Evolutionary conservation across 2,888 invertebrate species (phyloP), one percentile per base, ranked within the genome.

Genomic region (Sphecodes monilicornis): DNA sequence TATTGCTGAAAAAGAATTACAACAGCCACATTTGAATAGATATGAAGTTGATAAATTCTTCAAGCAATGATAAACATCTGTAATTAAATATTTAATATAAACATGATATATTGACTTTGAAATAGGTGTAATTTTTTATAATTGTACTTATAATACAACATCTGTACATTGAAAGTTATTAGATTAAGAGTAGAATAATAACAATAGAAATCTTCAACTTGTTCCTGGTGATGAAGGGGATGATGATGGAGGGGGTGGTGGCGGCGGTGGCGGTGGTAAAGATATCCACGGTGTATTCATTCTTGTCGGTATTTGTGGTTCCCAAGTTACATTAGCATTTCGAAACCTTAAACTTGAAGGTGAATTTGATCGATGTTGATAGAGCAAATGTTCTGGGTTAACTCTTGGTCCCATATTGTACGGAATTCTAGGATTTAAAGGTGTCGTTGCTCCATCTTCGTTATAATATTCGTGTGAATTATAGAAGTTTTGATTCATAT

Each of bases 1-100:
- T 6, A 95, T 96, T 88, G 97, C 98, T 0, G 95, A 96, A 32
- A 89, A 95, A 46, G 94, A 95, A 69, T 95, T 98, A 70, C 96
- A 97, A 8, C 93, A 95, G 76, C 94, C 96, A 18, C 95, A 96
- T 72, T 95, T 95, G 90, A 89, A 92, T 72, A 91, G 93, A 84
- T 95, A 96, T 80, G 96, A 96, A 93, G 91, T 91, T 54, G 94
- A 97, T 91, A 90, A 93, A 26, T 97, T 96, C 94, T 97, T 97
- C 18, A 64, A 36, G 13, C 39, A 39, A 39, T 82, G 70, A 76
- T 64, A 32, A 32, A 54, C 32, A 39, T 26, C 11, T 50, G 41
- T 43, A 60, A 72, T 11, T 29, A 29, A 57, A 11, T 32, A 50
- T 79, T 50, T 76, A 29, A 72, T 81, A 80, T 66, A 73, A 60